Conservation (phyloP, 2,888 invertebrate genomes). For the Icerya purchasi region DNA sequence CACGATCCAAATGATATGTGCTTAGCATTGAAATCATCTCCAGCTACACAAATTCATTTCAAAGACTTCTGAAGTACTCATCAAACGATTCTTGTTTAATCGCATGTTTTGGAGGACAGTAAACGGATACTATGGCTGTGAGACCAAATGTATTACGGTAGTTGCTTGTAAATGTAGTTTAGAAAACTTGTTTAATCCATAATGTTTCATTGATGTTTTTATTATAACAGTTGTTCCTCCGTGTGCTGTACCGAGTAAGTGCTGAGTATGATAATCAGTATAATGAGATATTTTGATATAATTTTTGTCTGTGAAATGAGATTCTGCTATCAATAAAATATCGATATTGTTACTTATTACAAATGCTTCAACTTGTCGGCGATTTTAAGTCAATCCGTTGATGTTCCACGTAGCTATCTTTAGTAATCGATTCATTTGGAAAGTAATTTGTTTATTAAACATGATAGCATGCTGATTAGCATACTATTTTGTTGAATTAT, state of each 20-base stretch:
- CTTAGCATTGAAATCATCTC: no score
- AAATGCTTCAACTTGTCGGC: no score
- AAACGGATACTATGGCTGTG: no score
- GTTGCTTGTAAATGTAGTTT: background rate
- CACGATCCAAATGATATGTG: no score
- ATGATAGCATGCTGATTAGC: background rate
- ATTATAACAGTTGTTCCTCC: background rate
- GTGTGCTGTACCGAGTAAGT: background rate
- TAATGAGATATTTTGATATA: background rate
- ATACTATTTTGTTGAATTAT: background rate
- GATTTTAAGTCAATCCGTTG: background rate
- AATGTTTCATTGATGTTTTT: background rate
- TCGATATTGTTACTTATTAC: background rate
- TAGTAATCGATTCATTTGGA: background rate
- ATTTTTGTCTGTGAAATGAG: background rate
- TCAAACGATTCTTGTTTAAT: no score
- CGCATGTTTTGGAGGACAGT: no score
- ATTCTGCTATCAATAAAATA: background rate
- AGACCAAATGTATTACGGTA: background rate
- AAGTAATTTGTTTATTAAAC: background rate
- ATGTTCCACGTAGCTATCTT: background rate
- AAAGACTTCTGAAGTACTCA: no score
- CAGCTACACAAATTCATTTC: no score
- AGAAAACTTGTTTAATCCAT: background rate
- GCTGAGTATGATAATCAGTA: background rate